Conservation (phyloP, 2,797 vertebrate species). For the Fringilla coelebs region DNA sequence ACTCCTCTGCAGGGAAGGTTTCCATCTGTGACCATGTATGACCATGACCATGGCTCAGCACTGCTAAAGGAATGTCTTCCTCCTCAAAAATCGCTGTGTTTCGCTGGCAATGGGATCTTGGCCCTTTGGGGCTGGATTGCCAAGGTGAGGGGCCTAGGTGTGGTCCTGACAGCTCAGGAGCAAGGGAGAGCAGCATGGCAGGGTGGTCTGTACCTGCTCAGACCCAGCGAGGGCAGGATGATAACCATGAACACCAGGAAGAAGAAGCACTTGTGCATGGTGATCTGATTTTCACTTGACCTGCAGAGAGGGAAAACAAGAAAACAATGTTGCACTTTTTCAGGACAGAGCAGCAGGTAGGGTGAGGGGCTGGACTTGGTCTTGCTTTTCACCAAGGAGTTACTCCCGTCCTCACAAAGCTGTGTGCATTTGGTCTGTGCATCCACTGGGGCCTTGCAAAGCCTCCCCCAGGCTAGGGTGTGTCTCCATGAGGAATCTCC, state of each 20-base stretch:
- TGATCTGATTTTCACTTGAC: constrained; percentile 90
- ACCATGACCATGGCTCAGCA: neutral
- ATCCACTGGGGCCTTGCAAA: neutral
- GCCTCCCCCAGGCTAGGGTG: neutral
- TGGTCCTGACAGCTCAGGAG: fast-evolving
- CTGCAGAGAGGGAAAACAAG: constrained; percentile 65
- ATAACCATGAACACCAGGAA: constrained; percentile 97
- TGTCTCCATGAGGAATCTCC: neutral
- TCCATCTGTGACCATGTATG: neutral
- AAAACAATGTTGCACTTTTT: neutral
- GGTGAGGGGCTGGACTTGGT: neutral
- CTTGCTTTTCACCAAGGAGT: neutral
- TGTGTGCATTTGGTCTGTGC: neutral
- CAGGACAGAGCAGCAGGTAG: neutral
- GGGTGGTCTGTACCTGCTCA: constrained; percentile 83
- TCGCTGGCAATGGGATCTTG: fast-evolving
- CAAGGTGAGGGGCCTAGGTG: fast-evolving
- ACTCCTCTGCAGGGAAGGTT: neutral
- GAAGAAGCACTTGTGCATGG: constrained; percentile 95
- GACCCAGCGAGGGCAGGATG: constrained; percentile 91
- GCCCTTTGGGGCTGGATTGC: neutral
- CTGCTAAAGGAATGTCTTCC: neutral
- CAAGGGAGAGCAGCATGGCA: neutral
- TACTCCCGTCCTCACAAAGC: neutral
- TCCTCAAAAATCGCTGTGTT: neutral